phyloP scores from a whole-genome alignment of 2,888 invertebrate species.

The Caenorhabditis zanzibari region DNA sequence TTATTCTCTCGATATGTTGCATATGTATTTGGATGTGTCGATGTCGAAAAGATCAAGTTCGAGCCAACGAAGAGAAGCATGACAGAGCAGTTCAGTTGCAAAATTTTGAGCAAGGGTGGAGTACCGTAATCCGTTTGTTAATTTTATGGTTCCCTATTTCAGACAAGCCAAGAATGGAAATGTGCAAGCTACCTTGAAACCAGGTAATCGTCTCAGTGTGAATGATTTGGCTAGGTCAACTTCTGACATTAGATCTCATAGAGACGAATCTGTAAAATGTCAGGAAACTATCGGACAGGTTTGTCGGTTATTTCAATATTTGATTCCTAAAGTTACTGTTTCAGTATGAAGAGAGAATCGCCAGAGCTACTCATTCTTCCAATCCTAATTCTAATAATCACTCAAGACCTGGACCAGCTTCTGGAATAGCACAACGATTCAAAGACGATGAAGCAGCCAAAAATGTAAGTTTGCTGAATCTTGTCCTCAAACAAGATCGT shows the following conservation, averaged over 20 bases:
- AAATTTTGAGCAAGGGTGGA: slow-evolving; percentile 57
- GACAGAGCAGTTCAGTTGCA: slow-evolving; percentile 66
- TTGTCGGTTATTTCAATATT: not conserved
- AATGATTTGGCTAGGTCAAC: slow-evolving; percentile 29
- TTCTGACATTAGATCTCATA: slow-evolving; percentile 25
- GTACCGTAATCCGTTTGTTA: not conserved
- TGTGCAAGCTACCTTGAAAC: slow-evolving; percentile 17
- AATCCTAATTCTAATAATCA: not conserved
- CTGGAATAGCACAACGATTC: slow-evolving; percentile 41
- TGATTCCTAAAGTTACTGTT: not conserved
- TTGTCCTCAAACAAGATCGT: not conserved
- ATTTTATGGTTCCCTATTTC: not conserved
- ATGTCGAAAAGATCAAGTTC: slow-evolving; percentile 67
- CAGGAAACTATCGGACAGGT: slow-evolving; percentile 54
- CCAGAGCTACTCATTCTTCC: not conserved
- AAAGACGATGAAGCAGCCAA: slow-evolving; percentile 39
- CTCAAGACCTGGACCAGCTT: slow-evolving; percentile 6
- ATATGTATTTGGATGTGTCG: slow-evolving; percentile 69
- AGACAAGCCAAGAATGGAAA: slow-evolving; percentile 54
- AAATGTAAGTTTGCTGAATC: slow-evolving; percentile 28
- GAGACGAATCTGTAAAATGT: slow-evolving; percentile 17
- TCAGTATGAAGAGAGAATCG: slow-evolving; percentile 50
- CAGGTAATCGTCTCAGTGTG: slow-evolving; percentile 30
- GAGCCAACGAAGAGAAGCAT: slow-evolving; percentile 62
- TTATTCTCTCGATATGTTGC: slow-evolving; percentile 58